A percentile compares a stretch with the other conserved stretches of the same genome.
Conservation (phyloP, 2,113 vertebrate genomes). For the Arizona elegans region DNA sequence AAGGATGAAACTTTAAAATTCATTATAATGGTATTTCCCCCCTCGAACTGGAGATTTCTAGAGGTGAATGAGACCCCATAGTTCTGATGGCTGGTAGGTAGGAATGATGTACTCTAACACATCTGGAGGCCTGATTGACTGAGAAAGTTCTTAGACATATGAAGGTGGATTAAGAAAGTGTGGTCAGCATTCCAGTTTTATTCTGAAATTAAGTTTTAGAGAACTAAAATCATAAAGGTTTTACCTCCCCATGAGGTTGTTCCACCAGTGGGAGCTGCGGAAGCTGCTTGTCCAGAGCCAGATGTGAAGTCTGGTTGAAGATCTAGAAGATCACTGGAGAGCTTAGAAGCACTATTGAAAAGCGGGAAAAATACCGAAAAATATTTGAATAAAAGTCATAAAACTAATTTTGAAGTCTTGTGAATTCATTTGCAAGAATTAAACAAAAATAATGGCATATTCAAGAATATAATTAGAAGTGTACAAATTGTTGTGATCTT, state of each 20-base stretch:
- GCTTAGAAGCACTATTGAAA: conserved; percentile 72
- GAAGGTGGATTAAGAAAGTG: not conserved
- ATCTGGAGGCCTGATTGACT: not conserved
- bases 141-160: not conserved
- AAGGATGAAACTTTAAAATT: not conserved
- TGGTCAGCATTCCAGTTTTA: conserved; percentile 20
- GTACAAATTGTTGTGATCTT: not conserved
- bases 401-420: not conserved
- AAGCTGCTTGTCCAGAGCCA: conserved; percentile 68
- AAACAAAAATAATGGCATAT: not conserved
- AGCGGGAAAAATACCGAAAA: not conserved
- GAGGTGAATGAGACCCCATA: not conserved
- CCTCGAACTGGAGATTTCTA: not conserved
- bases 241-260: conserved; percentile 92
- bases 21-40: not conserved
- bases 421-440: not conserved
- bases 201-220: not conserved
- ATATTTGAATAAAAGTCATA: not conserved
- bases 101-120: not conserved
- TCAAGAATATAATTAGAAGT: not conserved
- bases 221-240: conserved; percentile 36
- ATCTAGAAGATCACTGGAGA: conserved; percentile 89
- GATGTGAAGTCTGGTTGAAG: conserved; percentile 86
- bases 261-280: conserved; percentile 70
- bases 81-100: not conserved